Conservation (phyloP, 2,113 vertebrate species). For the Psettodes erumei region DNA sequence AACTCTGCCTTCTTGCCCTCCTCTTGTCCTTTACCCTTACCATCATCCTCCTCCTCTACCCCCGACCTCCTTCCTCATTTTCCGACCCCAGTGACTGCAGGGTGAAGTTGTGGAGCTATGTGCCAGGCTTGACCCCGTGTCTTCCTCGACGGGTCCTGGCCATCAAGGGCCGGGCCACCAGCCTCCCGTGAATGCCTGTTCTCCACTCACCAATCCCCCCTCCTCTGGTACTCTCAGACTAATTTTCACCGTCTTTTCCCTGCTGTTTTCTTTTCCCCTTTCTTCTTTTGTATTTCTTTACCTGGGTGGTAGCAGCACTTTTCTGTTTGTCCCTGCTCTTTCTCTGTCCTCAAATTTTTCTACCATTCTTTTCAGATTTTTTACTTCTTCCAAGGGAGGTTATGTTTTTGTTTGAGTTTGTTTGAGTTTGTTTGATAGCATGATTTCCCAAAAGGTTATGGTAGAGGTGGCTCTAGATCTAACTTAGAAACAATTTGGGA, state of each 20-base stretch:
- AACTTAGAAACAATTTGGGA: too few relatives aligned
- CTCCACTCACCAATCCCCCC: slow-evolving; percentile 65
- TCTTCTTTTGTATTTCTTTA: slow-evolving; percentile 17
- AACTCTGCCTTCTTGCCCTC: slow-evolving; percentile 67
- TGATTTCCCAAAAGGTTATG: too few relatives aligned
- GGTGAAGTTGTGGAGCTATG: slow-evolving; percentile 99
- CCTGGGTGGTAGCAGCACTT: neutral
- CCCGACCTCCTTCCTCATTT: neutral
- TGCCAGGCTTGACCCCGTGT: slow-evolving; percentile 97
- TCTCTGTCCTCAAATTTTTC: neutral
- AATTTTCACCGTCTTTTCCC: slow-evolving; percentile 63
- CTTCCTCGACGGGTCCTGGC: slow-evolving; percentile 97
- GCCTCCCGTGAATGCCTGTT: slow-evolving; percentile 90
- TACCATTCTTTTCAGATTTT: neutral
- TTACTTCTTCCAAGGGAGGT: neutral
- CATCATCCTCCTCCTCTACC: neutral
- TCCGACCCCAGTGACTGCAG: slow-evolving; percentile 92
- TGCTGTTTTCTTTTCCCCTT: slow-evolving; percentile 1
- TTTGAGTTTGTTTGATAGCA: too few relatives aligned
- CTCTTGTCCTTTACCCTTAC: slow-evolving; percentile 40
- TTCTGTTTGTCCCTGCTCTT: slow-evolving; percentile 3
- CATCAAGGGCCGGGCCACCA: slow-evolving; percentile 98
- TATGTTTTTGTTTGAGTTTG: slow-evolving; percentile 3
- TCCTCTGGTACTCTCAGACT: slow-evolving; percentile 70
- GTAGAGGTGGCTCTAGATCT: too few relatives aligned